Conservation (phyloP, 2,797 vertebrate genomes). For the Macrochelys suwanniensis region DNA sequence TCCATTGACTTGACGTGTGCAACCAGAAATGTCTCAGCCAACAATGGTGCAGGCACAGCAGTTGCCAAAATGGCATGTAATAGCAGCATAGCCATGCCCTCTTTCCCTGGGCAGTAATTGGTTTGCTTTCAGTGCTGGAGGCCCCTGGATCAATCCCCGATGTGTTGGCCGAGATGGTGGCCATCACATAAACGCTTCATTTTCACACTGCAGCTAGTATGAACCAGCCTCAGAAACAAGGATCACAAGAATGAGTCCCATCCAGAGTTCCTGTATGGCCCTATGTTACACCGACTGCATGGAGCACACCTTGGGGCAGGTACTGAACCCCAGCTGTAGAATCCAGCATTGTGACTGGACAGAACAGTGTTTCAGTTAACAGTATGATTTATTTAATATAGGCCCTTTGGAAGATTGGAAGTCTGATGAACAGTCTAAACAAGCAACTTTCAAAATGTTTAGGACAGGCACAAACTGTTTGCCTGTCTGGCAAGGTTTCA, state of each 20-base stretch:
- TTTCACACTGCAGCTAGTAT: neutral
- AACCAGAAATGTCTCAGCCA: neutral
- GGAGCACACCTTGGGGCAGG: neutral
- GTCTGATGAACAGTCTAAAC: neutral
- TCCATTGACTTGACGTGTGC: neutral
- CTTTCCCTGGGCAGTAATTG: fast-evolving
- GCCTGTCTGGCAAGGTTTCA: neutral
- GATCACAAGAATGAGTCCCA: neutral
- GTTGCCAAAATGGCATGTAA: neutral
- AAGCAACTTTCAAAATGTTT: neutral
- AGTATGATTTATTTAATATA: constrained; percentile 2
- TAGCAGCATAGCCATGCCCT: neutral
- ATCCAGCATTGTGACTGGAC: neutral
- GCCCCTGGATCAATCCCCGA: neutral
- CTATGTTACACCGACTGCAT: neutral
- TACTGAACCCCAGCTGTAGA: neutral
- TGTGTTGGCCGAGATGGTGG: neutral
- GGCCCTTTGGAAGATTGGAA: neutral
- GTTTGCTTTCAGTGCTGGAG: neutral
- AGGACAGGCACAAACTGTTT: neutral
- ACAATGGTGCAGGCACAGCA: neutral
- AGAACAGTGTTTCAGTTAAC: neutral
- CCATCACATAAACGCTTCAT: neutral
- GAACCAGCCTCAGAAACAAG: neutral
- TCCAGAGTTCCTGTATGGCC: neutral